Percentiles rank a stretch among this genome's conserved stretches.
phyloP scores from a whole-genome alignment of 2,797 vertebrate species.

The Podargus strigoides region DNA sequence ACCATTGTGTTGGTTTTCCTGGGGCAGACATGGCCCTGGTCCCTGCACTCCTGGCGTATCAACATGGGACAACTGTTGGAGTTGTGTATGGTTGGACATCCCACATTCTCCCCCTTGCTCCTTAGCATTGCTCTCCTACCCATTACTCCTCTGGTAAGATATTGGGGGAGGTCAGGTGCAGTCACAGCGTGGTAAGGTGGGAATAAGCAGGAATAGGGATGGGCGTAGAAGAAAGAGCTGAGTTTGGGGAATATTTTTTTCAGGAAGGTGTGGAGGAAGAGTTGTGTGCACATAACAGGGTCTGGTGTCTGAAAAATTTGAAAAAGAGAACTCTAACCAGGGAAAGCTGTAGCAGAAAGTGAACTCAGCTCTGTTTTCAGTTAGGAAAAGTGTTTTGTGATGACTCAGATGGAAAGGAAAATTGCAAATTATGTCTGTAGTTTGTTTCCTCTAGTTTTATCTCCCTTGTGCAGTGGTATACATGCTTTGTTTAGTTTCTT shows the following conservation, averaged over 20 bases:
- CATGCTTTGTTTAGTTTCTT: background rate
- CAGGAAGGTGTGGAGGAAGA: background rate
- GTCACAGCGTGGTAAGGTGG: background rate
- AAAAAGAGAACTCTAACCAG: background rate
- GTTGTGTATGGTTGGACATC: background rate
- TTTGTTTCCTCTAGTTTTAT: background rate
- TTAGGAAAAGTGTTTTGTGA: background rate
- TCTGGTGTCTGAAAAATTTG: background rate
- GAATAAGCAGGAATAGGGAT: background rate
- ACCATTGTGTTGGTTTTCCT: background rate
- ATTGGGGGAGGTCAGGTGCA: background rate
- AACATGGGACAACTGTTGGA: background rate
- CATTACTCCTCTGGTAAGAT: background rate
- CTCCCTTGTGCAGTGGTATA: background rate
- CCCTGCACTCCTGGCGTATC: background rate
- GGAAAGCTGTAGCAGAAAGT: background rate
- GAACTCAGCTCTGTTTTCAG: background rate
- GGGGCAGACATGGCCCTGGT: background rate
- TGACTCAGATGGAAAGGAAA: background rate
- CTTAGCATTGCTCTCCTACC: background rate
- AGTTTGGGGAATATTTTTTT: background rate
- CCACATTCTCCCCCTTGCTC: background rate
- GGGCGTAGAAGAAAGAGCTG: background rate
- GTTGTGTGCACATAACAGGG: rapidly evolving
- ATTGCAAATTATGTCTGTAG: background rate